Conservation (phyloP, 2,888 invertebrate species). For the Mantis religiosa region DNA sequence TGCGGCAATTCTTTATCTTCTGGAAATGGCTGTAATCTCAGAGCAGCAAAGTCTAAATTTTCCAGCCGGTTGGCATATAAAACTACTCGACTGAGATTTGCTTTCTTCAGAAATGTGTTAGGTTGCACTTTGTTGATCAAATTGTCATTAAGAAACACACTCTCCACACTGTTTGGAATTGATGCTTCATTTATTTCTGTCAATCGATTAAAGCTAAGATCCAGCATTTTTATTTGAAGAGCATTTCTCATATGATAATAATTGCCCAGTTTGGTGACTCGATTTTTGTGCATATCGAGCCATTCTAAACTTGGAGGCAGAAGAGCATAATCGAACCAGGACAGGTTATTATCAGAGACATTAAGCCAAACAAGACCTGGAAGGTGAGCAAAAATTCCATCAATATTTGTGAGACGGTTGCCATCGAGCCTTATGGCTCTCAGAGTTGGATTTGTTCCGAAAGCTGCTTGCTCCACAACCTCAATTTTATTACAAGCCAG, state of each 20-base stretch:
- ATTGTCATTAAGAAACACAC: slow-evolving; percentile 70
- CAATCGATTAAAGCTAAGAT: slow-evolving; percentile 70
- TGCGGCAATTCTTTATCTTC: slow-evolving; percentile 67
- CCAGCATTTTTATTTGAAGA: slow-evolving; percentile 68
- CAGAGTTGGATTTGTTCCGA: slow-evolving; percentile 67
- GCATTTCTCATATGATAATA: slow-evolving; percentile 63
- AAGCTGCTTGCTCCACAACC: slow-evolving; percentile 72
- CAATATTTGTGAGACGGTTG: slow-evolving; percentile 72
- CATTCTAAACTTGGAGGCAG: slow-evolving; percentile 71
- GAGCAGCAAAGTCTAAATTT: slow-evolving; percentile 66
- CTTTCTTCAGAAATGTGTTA: slow-evolving; percentile 65
- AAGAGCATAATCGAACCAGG: slow-evolving; percentile 77
- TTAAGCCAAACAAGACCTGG: slow-evolving; percentile 75
- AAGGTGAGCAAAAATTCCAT: slow-evolving; percentile 70
- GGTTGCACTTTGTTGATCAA: slow-evolving; percentile 64
- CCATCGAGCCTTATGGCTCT: slow-evolving; percentile 73
- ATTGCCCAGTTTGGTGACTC: slow-evolving; percentile 70
- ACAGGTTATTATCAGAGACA: slow-evolving; percentile 72
- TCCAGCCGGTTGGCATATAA: slow-evolving; percentile 69
- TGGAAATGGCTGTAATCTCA: slow-evolving; percentile 62
- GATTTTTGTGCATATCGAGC: slow-evolving; percentile 78
- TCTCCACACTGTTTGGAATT: slow-evolving; percentile 69
- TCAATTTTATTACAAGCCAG: slow-evolving; percentile 74
- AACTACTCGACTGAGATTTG: slow-evolving; percentile 69
- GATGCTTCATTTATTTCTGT: slow-evolving; percentile 63